Percentiles rank a stretch among this genome's conserved stretches.
phyloP scores from a whole-genome alignment of 2,797 vertebrate species.

The Scarus forsteni region DNA sequence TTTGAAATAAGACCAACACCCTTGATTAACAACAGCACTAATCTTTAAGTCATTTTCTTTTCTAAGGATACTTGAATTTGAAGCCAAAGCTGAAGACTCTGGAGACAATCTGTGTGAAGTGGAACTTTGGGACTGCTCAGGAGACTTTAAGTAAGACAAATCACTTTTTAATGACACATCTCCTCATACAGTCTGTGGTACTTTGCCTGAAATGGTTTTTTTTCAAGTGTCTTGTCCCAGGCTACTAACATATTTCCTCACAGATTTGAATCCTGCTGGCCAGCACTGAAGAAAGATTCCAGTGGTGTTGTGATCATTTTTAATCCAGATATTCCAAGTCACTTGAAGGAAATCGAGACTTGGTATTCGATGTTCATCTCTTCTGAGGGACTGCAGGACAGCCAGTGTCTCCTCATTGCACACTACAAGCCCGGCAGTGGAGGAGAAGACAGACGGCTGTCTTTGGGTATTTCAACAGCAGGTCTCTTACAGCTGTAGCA shows the following conservation, averaged over 20 bases:
- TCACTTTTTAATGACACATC: neutral
- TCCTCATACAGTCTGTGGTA: neutral
- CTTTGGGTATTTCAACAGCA: slow-evolving; percentile 84
- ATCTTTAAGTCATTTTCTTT: neutral
- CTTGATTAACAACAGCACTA: neutral
- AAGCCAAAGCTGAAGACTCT: slow-evolving; percentile 84
- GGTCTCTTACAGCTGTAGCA: neutral
- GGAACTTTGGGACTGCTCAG: slow-evolving; percentile 97
- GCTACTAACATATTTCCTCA: slow-evolving; percentile 1
- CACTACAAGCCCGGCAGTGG: slow-evolving; percentile 93
- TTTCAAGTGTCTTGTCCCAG: neutral
- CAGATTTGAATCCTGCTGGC: slow-evolving; percentile 98
- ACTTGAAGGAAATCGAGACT: slow-evolving; percentile 92
- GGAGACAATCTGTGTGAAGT: slow-evolving; percentile 89
- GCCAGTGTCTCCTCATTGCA: slow-evolving; percentile 92
- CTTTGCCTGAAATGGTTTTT: neutral
- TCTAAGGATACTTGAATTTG: slow-evolving; percentile 94
- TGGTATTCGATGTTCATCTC: slow-evolving; percentile 93
- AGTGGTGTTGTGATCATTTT: slow-evolving; percentile 93
- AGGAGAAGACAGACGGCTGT: slow-evolving; percentile 75
- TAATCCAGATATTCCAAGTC: slow-evolving; percentile 91
- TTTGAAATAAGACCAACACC: too few species aligned
- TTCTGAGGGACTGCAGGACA: slow-evolving; percentile 88
- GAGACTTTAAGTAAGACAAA: slow-evolving; percentile 90
- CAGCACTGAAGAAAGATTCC: slow-evolving; percentile 92